Evolutionary conservation across 2,888 invertebrate genomes (phyloP), one percentile per base, ranked within the genome.

Genomic region (Calameuta pallipes): DNA sequence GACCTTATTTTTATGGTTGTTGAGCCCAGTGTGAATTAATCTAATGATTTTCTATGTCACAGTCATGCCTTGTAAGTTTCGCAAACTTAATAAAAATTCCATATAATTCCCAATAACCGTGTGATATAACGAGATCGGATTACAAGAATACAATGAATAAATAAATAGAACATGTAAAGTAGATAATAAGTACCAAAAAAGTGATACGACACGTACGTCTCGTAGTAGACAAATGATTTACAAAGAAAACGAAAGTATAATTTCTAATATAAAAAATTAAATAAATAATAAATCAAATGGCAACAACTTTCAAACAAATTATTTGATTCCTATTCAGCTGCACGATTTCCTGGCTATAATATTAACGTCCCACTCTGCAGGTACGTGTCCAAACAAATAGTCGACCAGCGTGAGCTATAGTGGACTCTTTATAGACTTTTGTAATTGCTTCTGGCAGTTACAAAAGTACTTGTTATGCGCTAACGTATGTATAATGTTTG

Each of bases 371-470:
- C 56, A 23, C 23, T 56, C 23, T 6, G 9, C 23, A 6, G 56
- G 2, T 23, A 56, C 56, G 56, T 56, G 56, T 56, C 56, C 56
- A 23, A 56, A 56, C 23, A 23, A 23, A 23, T 9, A 56, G 56
- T 23, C 56, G 56, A 15, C 2, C 56, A 2, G 23, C 56, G 2
- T 23, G 23, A 23, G 23, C 56, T 9, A 9, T 23, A 2, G 9
- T 23, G 23, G 56, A 23, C 56, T 56, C 56, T 56, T 56, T 77
- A 77, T 35, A 77, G 37, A 75, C 77, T 76, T 33, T 23, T 35
- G 33, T 75, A 33, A 74, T 76, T 31, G 35, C 33, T 34, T 74
- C n/a, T 4, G 30, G 23, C 56, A 56, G 56, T 56, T 56, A 56
- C 56, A 56, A 56, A 23, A 56, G 56, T 56, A 56, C 9, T 56